Conservation (phyloP, 2,113 vertebrate genomes). For the Hydrolagus affinis region DNA sequence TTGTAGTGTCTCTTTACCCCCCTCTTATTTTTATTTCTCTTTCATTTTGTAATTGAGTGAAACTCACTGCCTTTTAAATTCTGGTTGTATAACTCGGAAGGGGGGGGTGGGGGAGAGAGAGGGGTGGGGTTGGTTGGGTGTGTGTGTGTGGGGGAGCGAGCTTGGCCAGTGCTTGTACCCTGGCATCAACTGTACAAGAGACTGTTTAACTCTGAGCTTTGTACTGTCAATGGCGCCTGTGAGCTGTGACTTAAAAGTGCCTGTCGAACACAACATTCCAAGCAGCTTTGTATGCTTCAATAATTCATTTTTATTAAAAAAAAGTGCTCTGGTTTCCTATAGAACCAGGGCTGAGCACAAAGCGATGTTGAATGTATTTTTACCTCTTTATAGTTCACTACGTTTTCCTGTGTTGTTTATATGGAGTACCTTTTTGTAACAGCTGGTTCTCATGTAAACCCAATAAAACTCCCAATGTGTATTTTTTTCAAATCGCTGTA, state of each 20-base stretch:
- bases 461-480: conserved; percentile 94
- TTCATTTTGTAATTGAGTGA: conserved; percentile 9
- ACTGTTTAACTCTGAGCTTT: conserved; percentile 48
- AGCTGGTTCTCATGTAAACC: conserved; percentile 99
- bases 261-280: conserved; percentile 88
- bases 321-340: conserved; percentile 44
- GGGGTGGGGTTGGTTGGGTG: too few relatives aligned
- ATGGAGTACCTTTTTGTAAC: conserved; percentile 82
- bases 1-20: conserved; percentile 58
- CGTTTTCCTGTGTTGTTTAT: conserved; percentile 89
- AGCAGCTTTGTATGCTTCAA: conserved; percentile 69
- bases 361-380: conserved; percentile 95
- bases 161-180: neutral
- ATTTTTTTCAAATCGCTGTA: conserved; percentile 53
- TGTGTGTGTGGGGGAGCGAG: too few relatives aligned
- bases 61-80: conserved; percentile 17
- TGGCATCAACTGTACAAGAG: conserved; percentile 4
- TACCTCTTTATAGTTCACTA: conserved; percentile 76
- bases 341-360: conserved; percentile 74
- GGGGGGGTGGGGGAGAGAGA: neutral
- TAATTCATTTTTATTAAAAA: conserved; percentile 60
- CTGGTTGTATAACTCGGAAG: neutral
- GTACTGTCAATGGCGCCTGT: conserved; percentile 63
- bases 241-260: conserved; percentile 63
- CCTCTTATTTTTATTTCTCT: conserved; percentile 46